These are phyloP conservation scores for Idaea aversata DNA, from an alignment of 2,888 invertebrate genomes.

Conservation along the genomic window DNA sequence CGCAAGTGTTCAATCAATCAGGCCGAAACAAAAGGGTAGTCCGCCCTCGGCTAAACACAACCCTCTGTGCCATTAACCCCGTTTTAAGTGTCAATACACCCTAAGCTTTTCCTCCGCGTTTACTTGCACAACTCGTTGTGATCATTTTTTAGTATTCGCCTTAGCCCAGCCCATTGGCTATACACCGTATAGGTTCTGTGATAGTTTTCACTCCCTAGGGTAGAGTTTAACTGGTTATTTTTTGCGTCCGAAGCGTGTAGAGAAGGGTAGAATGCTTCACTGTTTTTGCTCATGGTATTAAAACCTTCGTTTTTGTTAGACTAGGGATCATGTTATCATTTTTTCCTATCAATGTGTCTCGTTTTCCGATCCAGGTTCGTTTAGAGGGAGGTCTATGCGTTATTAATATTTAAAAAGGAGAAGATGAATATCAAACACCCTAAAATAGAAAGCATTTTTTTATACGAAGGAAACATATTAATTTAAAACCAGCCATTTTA, in stretches of 20 bases:
- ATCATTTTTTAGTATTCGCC: background rate
- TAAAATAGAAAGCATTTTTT: background rate
- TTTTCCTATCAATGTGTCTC: background rate
- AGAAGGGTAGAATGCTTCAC: background rate
- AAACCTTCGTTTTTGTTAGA: background rate
- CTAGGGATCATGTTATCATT: background rate
- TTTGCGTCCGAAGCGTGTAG: background rate
- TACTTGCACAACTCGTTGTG: constrained; percentile 11
- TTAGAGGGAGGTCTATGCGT: background rate
- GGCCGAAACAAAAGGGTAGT: constrained; percentile 37
- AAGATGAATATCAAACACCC: background rate
- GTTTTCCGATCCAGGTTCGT: background rate
- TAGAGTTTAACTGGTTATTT: background rate
- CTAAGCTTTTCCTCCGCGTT: constrained; percentile 19
- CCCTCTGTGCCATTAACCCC: constrained; percentile 58
- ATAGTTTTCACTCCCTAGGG: background rate
- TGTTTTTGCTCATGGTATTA: background rate
- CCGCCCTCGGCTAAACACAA: constrained; percentile 32
- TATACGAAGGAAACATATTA: no score
- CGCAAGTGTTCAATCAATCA: constrained; percentile 34
- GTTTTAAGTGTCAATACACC: constrained; percentile 45
- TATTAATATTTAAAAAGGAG: background rate
- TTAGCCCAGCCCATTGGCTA: background rate
- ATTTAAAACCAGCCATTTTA: background rate
- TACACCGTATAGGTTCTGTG: background rate